Evolutionary conservation across 2,797 vertebrate species (phyloP), one percentile per base, ranked within the genome.

Genomic region (Scleropages formosus): DNA sequence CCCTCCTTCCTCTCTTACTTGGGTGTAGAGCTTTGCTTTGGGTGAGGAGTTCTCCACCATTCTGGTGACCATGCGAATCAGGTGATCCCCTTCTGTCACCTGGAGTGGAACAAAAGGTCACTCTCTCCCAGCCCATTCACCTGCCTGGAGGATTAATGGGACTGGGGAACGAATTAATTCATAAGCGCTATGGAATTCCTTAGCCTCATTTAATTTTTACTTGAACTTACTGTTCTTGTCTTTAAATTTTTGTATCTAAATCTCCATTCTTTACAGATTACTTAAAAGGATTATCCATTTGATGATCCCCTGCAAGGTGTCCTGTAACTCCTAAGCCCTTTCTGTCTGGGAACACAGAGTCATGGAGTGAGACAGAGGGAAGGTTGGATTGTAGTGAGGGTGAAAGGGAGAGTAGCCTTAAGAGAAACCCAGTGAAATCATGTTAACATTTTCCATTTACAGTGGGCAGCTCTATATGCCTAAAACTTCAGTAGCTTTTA

Each of bases 61-160:
- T 90, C 91, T 90, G 90, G 94, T 93, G 85, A 95, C 94, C 91
- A 92, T 92, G 88, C 91, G 92, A 91, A 95, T 93, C 88, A 95
- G 90, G 85, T 92, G 93, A 84, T 93, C 93, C 24, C 93, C 92
- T 84, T 94, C 93, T 85, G 90, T 93, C 89, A 95, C 94, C 94
- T 91, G 84, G 80, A 78, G 86, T 74, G 77, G 77, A 84, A 85
- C 75, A 85, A 68, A 85, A 74, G 60, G 78, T 85, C 82, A 87
- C 80, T 83, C 74, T 16, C 0, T 87, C 87, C 78, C 84, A 80
- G 53, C 1, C 12, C 18, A 79, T 79, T 58, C 63, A 69, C 73
- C 39, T 11, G 62, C 47, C 59, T 24, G 79, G 83, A 78, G 72
- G 81, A 78, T 85, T 56, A 68, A 24, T 59, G 18, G 56, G 15